phyloP scores from a whole-genome alignment of 2,797 vertebrate species.

The Etheostoma nigrum region DNA sequence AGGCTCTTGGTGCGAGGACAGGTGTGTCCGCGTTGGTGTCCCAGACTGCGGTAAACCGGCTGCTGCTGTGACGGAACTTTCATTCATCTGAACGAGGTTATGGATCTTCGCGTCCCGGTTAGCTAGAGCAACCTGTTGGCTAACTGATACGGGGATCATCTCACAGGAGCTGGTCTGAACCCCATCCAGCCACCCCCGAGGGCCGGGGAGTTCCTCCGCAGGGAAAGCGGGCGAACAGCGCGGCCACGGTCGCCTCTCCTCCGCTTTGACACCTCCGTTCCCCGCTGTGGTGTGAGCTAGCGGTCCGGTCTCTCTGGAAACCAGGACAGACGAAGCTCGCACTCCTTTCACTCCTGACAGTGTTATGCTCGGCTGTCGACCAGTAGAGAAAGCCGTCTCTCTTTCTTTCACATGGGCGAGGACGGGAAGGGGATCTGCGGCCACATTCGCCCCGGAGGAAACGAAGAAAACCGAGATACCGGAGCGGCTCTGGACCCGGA shows the following conservation, averaged over 20 bases:
- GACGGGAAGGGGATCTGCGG: constrained; percentile 52
- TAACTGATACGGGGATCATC: constrained; percentile 17
- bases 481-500: constrained; percentile 63
- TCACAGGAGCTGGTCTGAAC: constrained; percentile 6
- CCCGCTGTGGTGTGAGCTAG: background rate
- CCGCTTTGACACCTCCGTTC: background rate
- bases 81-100: constrained; percentile 23
- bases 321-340: background rate
- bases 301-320: background rate
- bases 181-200: background rate
- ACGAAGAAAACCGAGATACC: constrained; percentile 34
- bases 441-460: constrained; percentile 57
- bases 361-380: constrained; percentile 24
- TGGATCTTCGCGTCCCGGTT: constrained; percentile 22
- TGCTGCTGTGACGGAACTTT: constrained; percentile 26
- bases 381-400: background rate
- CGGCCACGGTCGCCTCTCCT: background rate
- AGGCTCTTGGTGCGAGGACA: constrained; percentile 1
- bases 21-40: constrained; percentile 1
- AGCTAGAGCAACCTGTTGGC: background rate
- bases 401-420: constrained; percentile 73
- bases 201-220: background rate
- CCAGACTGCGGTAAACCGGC: constrained; percentile 37
- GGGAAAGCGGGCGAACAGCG: background rate
- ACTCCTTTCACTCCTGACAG: background rate